A percentile compares a stretch with the other conserved stretches of the same genome.
These are phyloP conservation scores for Atherix ibis DNA, from an alignment of 2,888 invertebrate species.

Conservation along the genomic window DNA sequence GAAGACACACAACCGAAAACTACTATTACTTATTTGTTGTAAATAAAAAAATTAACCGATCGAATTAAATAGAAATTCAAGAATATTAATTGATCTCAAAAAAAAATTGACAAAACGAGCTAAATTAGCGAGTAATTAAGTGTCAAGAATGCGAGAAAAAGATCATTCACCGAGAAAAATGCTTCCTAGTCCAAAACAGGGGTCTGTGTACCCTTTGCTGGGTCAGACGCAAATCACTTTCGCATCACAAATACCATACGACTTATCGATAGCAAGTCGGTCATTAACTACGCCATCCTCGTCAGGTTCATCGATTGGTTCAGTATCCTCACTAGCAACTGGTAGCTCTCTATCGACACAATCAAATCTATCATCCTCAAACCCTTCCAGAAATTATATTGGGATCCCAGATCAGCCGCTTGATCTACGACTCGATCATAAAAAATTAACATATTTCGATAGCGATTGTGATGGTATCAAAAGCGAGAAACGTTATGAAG, in stretches of 20 bases:
- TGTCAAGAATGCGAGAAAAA: constrained; percentile 68
- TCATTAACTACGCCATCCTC: constrained; percentile 27
- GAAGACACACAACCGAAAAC: no score
- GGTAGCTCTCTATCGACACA: constrained; percentile 10
- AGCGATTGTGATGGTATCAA: constrained; percentile 20
- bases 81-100: not conserved
- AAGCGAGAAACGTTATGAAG: constrained; percentile 41
- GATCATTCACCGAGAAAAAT: constrained; percentile 84
- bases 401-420: constrained; percentile 55
- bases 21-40: no score
- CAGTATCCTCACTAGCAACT: constrained; percentile 34
- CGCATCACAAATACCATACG: constrained; percentile 47
- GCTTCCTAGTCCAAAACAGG: constrained; percentile 60
- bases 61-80: not conserved
- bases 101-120: not conserved
- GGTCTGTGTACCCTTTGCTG: constrained; percentile 53
- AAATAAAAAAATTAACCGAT: not conserved
- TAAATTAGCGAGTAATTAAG: not conserved
- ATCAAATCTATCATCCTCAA: constrained; percentile 22
- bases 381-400: constrained; percentile 18
- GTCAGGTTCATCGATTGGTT: constrained; percentile 29
- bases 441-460: constrained; percentile 43
- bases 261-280: constrained; percentile 35
- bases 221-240: constrained; percentile 36
- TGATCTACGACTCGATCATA: constrained; percentile 74